Percentiles rank a stretch among this genome's conserved stretches.
Evolutionary conservation across 2,797 vertebrate species (phyloP).

Genomic region (Helarctos malayanus): DNA sequence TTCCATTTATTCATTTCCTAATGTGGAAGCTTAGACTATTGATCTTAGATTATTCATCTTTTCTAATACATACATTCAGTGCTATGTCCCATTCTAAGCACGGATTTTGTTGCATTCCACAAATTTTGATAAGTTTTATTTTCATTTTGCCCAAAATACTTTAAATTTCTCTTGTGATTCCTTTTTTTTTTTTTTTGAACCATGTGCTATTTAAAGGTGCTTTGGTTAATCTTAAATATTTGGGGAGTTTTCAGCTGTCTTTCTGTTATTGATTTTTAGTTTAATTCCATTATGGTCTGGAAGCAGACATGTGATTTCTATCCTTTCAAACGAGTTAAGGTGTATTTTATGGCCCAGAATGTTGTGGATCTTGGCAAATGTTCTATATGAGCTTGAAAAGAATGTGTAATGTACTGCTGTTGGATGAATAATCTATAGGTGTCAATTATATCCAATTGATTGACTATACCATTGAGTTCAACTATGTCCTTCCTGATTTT

Average conservation of each 20-base stretch:
- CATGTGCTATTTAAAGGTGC: not conserved
- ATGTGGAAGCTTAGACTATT: not conserved
- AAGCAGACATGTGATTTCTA: not conserved
- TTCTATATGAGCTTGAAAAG: not conserved
- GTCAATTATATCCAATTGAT: not conserved
- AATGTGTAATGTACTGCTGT: not conserved
- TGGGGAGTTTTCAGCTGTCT: not conserved
- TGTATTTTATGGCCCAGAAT: not conserved
- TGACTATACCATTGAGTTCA: too few relatives aligned
- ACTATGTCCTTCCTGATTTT: too few relatives aligned
- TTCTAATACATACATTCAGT: not conserved
- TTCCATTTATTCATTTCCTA: not conserved
- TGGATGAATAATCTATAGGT: not conserved
- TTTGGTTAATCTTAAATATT: not conserved
- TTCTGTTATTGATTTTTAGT: not conserved
- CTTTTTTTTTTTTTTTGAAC: not conserved
- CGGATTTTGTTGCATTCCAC: too few relatives aligned
- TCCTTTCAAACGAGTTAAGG: not conserved
- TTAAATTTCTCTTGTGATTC: not conserved
- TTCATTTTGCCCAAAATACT: not conserved
- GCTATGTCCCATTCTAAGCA: not conserved
- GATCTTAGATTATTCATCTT: not conserved
- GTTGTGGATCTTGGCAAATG: not conserved
- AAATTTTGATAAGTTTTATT: not conserved
- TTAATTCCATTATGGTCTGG: not conserved